Evolutionary conservation across 2,888 invertebrate genomes (phyloP), one percentile per base, ranked within the genome.

Genomic region (Allolobophora icterica): DNA sequence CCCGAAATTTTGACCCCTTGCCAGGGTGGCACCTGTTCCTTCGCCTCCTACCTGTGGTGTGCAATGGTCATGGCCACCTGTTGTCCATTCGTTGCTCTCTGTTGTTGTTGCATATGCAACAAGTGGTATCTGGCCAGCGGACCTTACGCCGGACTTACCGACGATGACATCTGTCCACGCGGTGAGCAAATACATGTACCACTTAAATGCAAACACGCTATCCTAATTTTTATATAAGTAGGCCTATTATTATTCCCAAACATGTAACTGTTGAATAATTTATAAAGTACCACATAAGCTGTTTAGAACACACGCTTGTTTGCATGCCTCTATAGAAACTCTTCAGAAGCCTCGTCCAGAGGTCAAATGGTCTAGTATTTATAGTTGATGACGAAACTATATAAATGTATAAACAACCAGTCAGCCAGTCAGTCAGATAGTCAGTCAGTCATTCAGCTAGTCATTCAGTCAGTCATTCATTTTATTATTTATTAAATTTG

Each of bases 71-170:
- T 38, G 34, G 87, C 87, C 35, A 87, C 21, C 87, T 87, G 87
- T 38, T 87, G 34, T 17, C 87, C 87, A 38, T 87, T 87, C 38
- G 34, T 87, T 87, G 87, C 87, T 38, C 35, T 87, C 87, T 87
- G 87, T 17, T 87, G 87, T 17, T 87, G 87, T 87, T 87, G 87
- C 87, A 87, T 87, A 34, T 87, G 87, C 87, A 87, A 87, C 87
- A 87, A 87, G 87, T 87, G 87, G 87, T 87, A 87, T 24, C 87
- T 87, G 6, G 8, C 1, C 87, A 87, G 87, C 87, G 87, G 87
- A 87, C 87, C 87, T 13, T 87, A 24, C 38, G 35, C 35, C 35
- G 87, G 87, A 35, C 87, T 87, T 35, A 87, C 87, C 11, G 87
- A 87, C 87, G 35, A 13, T 35, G 35, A 35, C 19, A 87, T 87